Percentiles rank a stretch among this genome's conserved stretches.
phyloP scores from a whole-genome alignment of 2,113 vertebrate species.

The Maccullochella peelii region DNA sequence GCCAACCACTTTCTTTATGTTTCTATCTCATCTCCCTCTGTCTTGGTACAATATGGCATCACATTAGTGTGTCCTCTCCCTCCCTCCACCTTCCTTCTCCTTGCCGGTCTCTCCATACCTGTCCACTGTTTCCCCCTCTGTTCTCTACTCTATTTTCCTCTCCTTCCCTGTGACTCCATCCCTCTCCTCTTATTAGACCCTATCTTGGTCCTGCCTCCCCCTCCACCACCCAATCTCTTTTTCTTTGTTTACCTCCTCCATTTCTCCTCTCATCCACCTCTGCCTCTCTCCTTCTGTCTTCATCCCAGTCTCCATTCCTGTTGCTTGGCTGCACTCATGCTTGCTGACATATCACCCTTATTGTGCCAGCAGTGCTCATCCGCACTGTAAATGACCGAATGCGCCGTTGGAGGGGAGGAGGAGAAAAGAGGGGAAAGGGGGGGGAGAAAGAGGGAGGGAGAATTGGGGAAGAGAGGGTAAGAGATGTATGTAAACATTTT shows the following conservation, averaged over 20 bases:
- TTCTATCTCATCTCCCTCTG: background rate
- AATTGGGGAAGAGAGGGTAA: background rate
- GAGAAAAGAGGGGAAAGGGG: background rate
- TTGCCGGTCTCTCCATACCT: background rate
- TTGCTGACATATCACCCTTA: conserved; percentile 43
- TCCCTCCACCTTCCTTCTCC: background rate
- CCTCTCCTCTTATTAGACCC: conserved; percentile 4
- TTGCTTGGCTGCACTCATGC: conserved; percentile 36
- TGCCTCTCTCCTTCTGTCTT: background rate
- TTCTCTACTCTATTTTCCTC: background rate
- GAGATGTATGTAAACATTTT: background rate
- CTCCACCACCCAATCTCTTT: background rate
- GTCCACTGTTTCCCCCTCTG: background rate
- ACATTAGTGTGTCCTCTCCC: background rate
- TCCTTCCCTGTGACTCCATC: background rate
- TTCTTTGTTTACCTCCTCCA: background rate
- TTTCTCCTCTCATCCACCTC: conserved; percentile 10
- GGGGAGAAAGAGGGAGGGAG: background rate
- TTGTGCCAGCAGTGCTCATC: conserved; percentile 31
- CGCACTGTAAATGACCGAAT: conserved; percentile 29
- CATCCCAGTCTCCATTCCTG: conserved; percentile 1
- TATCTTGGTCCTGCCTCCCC: background rate
- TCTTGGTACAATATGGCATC: background rate
- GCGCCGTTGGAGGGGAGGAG: background rate
- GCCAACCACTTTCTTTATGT: too few species aligned